phyloP scores from a whole-genome alignment of 2,797 vertebrate species.

The Tokudaia tokunoshimensis region DNA sequence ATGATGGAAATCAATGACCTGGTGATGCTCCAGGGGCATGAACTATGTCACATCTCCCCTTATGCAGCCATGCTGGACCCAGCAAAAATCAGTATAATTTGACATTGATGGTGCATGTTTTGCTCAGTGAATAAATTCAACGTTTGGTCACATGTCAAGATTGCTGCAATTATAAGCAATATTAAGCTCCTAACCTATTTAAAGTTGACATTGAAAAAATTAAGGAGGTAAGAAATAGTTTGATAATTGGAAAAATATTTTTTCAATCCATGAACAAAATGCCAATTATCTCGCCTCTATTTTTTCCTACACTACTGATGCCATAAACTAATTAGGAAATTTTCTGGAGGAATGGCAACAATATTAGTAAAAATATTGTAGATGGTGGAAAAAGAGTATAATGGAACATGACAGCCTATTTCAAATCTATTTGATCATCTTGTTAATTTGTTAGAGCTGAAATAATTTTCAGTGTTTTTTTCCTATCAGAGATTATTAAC shows the following conservation, averaged over 20 bases:
- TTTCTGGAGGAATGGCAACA: constrained; percentile 29
- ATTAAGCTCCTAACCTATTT: neutral
- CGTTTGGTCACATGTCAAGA: neutral
- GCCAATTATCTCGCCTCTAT: constrained; percentile 35
- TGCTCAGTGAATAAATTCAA: neutral
- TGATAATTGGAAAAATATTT: constrained; percentile 42
- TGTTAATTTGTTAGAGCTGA: neutral
- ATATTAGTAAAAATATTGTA: constrained; percentile 38
- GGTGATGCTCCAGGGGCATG: too few relatives aligned
- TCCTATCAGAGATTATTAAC: neutral
- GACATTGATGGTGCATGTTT: constrained; percentile 20
- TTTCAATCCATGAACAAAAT: neutral
- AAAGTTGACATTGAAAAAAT: constrained; percentile 38
- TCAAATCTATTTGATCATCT: constrained; percentile 50
- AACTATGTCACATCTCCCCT: too few relatives aligned
- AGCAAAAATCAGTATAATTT: neutral
- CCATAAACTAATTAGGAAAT: constrained; percentile 11
- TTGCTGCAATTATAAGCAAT: neutral
- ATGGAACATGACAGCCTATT: constrained; percentile 2
- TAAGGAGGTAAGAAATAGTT: neutral
- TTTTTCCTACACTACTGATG: neutral
- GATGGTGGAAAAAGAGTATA: neutral
- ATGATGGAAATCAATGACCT: too few relatives aligned
- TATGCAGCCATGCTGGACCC: too few relatives aligned
- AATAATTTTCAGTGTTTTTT: constrained; percentile 34